phyloP scores from a whole-genome alignment of 2,888 invertebrate species.

The Druceiella hillmani region DNA sequence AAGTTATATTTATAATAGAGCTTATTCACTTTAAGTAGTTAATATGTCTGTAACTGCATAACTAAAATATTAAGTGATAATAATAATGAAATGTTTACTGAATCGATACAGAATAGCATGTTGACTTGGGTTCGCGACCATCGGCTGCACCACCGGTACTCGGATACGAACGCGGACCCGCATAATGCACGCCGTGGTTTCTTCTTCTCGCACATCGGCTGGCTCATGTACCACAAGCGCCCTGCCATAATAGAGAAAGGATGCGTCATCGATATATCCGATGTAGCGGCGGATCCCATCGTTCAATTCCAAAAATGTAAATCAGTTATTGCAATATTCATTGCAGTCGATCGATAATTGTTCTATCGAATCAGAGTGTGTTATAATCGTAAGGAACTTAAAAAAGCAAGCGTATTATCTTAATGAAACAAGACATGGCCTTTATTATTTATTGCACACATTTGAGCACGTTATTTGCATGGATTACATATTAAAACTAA shows the following conservation, averaged over 20 bases:
- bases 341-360: too few species aligned
- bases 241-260: slow-evolving; percentile 58
- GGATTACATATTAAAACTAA: too few species aligned
- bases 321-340: slow-evolving; percentile 8
- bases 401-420: background rate
- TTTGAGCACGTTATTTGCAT: background rate
- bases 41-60: too few species aligned
- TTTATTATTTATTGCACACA: background rate
- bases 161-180: slow-evolving; percentile 55
- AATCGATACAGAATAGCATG: slow-evolving; percentile 55
- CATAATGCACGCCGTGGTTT: slow-evolving; percentile 66
- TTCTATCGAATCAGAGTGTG: too few species aligned
- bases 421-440: background rate
- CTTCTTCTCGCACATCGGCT: slow-evolving; percentile 75
- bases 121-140: slow-evolving; percentile 66
- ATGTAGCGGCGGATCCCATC: slow-evolving; percentile 56
- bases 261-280: slow-evolving; percentile 57
- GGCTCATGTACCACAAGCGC: slow-evolving; percentile 66
- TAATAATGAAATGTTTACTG: too few species aligned
- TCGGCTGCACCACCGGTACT: slow-evolving; percentile 63
- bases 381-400: background rate
- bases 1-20: too few species aligned
- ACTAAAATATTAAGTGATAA: too few species aligned
- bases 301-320: slow-evolving; percentile 63
- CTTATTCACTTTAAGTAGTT: too few species aligned